These are phyloP conservation scores for Mugil cephalus DNA, from an alignment of 2,113 vertebrate genomes.

Conservation along the genomic window DNA sequence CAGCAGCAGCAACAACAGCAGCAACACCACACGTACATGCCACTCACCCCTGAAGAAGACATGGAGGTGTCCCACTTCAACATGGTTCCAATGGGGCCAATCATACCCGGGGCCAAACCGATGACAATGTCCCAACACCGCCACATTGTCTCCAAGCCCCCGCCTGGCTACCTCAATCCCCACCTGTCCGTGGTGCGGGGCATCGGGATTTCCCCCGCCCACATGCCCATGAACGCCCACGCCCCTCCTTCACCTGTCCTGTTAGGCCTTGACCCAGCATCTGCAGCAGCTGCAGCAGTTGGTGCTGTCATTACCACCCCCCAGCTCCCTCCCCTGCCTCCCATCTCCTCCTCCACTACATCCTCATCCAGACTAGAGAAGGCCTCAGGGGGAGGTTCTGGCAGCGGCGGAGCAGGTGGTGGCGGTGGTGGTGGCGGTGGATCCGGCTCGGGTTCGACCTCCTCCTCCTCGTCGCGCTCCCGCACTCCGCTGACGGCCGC, in stretches of 20 bases:
- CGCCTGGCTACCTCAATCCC: constrained; percentile 81
- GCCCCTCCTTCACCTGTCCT: constrained; percentile 77
- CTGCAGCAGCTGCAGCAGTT: constrained; percentile 57
- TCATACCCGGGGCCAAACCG: constrained; percentile 74
- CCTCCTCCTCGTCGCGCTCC: constrained; percentile 85
- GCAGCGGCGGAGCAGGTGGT: constrained; percentile 57
- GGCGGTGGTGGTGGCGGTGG: constrained; percentile 72
- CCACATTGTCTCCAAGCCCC: constrained; percentile 85
- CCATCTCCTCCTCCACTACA: constrained; percentile 69
- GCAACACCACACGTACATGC: constrained; percentile 76
- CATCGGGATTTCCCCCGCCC: constrained; percentile 78
- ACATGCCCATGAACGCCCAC: constrained; percentile 77
- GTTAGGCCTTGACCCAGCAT: constrained; percentile 78
- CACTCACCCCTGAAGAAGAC: constrained; percentile 84
- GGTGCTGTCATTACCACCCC: constrained; percentile 72
- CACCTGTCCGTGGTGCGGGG: constrained; percentile 82
- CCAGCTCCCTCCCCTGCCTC: constrained; percentile 81
- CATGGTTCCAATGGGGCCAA: constrained; percentile 79
- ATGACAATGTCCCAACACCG: constrained; percentile 77
- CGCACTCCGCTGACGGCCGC: constrained; percentile 90
- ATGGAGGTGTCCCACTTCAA: constrained; percentile 85
- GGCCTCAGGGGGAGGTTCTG: constrained; percentile 67
- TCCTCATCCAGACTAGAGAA: constrained; percentile 82
- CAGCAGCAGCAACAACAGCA: constrained; percentile 61
- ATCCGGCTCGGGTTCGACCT: constrained; percentile 77